These are phyloP conservation scores for Montipora capricornis DNA, from an alignment of 64 coral and sea anemone genomes.

Conservation along the genomic window DNA sequence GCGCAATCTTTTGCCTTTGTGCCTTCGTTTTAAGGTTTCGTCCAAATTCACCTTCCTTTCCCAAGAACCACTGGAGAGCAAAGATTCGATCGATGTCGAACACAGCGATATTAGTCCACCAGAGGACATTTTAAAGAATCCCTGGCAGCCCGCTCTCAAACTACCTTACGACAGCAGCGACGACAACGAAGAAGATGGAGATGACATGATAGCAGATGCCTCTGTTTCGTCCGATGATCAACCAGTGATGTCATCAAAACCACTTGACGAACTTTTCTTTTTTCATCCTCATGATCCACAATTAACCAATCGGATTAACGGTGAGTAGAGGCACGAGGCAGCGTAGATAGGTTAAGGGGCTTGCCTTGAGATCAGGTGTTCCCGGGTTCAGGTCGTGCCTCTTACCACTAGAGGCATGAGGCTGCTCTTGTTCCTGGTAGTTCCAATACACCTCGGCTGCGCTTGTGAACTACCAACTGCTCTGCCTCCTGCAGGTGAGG, in stretches of 20 bases:
- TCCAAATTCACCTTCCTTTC: slow-evolving; percentile 70
- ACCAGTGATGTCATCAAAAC: neutral
- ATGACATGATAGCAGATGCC: neutral
- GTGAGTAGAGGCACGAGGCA: neutral
- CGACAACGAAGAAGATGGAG: slow-evolving; percentile 67
- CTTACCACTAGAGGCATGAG: too few species aligned
- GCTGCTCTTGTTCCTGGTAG: too few species aligned
- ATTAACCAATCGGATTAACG: slow-evolving; percentile 30
- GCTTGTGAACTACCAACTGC: too few species aligned
- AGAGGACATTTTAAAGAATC: slow-evolving; percentile 52
- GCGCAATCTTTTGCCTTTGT: neutral
- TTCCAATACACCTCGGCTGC: too few species aligned
- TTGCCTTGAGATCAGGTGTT: too few species aligned
- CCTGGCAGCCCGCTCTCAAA: slow-evolving; percentile 40
- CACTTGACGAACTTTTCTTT: slow-evolving; percentile 73
- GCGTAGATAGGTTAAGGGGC: too few species aligned
- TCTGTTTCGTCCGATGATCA: neutral
- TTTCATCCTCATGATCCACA: slow-evolving; percentile 80
- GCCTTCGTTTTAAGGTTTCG: neutral
- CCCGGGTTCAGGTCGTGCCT: too few species aligned
- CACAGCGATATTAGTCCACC: neutral
- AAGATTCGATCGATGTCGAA: neutral
- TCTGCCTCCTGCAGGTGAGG: too few species aligned
- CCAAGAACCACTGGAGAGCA: slow-evolving; percentile 28
- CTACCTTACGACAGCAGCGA: slow-evolving; percentile 95